Evolutionary conservation across 2,113 vertebrate species (phyloP).

Genomic region (Oxyruncus cristatus): DNA sequence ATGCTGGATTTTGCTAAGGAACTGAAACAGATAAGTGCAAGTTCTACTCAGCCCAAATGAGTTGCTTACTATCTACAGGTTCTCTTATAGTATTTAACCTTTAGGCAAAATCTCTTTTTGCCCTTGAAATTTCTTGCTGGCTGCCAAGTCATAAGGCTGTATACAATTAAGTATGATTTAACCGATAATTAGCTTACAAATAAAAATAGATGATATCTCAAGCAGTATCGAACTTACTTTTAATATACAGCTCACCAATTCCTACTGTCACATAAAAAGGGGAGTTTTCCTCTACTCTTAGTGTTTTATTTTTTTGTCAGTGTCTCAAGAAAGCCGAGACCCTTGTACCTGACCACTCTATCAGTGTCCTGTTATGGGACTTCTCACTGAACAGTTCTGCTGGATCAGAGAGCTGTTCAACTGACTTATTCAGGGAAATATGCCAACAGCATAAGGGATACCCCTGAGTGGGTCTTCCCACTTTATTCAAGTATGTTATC

Average conservation of each 20-base stretch:
- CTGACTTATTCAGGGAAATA: neutral
- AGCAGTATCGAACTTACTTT: neutral
- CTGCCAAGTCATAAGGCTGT: neutral
- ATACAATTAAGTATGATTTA: neutral
- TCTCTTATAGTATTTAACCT: neutral
- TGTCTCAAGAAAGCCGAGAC: too few species aligned
- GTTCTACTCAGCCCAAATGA: neutral
- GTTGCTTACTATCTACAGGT: neutral
- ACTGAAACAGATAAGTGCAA: neutral
- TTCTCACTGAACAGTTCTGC: neutral
- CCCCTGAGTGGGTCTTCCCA: neutral
- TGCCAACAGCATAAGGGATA: neutral
- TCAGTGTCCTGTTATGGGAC: neutral
- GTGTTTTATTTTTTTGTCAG: neutral
- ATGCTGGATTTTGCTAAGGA: neutral
- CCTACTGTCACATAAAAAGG: neutral
- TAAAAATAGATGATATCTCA: neutral
- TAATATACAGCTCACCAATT: neutral
- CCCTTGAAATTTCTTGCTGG: neutral
- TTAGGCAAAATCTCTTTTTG: neutral
- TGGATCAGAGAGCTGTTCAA: neutral
- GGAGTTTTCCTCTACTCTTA: neutral
- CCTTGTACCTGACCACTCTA: too few species aligned
- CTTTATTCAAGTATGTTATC: neutral
- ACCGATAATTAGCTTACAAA: neutral